Evolutionary conservation across 2,113 vertebrate species (phyloP).

Genomic region (Lonchura striata): DNA sequence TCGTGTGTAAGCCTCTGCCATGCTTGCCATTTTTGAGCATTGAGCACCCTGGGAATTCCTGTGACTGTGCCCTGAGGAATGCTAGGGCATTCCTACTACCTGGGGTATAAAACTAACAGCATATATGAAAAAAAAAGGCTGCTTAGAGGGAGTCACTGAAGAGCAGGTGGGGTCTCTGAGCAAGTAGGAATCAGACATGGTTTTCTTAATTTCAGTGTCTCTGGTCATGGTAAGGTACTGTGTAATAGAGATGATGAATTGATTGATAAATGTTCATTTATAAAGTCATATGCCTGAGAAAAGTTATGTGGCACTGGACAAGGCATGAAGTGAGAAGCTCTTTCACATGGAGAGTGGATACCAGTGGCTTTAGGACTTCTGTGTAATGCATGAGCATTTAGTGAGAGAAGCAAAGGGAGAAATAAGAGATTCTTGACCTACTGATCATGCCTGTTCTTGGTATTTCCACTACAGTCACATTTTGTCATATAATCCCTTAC

Average conservation of each 20-base stretch:
- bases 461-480: background rate
- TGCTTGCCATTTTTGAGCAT: slow-evolving; percentile 5
- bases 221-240: background rate
- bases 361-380: background rate
- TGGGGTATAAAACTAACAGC: background rate
- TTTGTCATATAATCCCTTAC: background rate
- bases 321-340: background rate
- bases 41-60: background rate
- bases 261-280: background rate
- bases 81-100: background rate
- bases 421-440: background rate
- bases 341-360: background rate
- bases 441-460: background rate
- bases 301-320: background rate
- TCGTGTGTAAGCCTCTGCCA: background rate
- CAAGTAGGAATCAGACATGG: background rate
- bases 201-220: background rate
- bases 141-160: background rate
- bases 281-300: background rate
- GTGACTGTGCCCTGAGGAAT: background rate
- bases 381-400: background rate
- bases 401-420: background rate
- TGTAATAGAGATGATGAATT: background rate
- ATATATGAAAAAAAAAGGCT: background rate
- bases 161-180: background rate